A percentile compares a stretch with the other conserved stretches of the same genome.
phyloP scores from a whole-genome alignment of 2,888 invertebrate species.

The Sepioteuthis lessoniana region DNA sequence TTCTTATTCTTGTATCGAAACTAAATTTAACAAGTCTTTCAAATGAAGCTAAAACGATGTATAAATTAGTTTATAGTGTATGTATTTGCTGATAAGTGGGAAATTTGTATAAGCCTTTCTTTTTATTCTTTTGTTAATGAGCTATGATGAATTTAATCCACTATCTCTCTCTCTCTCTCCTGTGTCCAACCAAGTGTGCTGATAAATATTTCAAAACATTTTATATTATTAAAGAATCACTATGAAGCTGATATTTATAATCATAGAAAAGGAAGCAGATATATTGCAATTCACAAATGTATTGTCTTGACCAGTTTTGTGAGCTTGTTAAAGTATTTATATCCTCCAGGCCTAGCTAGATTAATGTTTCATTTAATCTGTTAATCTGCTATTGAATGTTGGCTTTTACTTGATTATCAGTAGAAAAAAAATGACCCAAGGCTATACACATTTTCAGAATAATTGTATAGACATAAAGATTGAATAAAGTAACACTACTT shows the following conservation, averaged over 20 bases:
- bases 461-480: background rate
- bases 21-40: too few relatives aligned
- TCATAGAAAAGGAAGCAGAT: background rate
- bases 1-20: too few relatives aligned
- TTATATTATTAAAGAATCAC: background rate
- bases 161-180: background rate
- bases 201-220: background rate
- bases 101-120: background rate
- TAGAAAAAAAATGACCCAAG: background rate
- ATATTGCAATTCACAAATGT: background rate
- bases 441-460: background rate
- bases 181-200: background rate
- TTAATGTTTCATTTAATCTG: background rate
- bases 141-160: background rate
- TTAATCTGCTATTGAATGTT: background rate
- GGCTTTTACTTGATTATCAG: background rate
- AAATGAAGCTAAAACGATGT: too few relatives aligned
- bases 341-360: background rate
- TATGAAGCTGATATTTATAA: background rate
- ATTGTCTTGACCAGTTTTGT: background rate
- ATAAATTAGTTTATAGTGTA: too few relatives aligned
- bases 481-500: too few relatives aligned
- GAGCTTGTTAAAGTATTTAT: background rate
- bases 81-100: background rate
- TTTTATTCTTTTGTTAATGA: background rate